Conservation (phyloP, 1,140 invertebrate genomes). For the Calliphora vicina region DNA sequence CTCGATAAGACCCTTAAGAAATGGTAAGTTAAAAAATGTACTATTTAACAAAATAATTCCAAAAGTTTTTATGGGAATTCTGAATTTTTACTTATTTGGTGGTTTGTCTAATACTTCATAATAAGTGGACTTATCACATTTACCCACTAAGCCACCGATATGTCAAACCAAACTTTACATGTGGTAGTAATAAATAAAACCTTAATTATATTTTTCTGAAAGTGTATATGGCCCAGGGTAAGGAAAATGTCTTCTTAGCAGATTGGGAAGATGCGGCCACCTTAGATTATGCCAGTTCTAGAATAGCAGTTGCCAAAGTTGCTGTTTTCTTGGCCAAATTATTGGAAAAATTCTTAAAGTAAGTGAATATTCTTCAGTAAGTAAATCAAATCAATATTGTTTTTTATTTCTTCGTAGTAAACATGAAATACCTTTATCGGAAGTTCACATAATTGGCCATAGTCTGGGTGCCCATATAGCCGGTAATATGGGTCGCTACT, state of each 20-base stretch:
- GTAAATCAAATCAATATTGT: too few relatives aligned
- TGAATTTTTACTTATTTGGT: too few relatives aligned
- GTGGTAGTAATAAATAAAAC: too few relatives aligned
- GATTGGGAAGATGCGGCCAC: slow-evolving; percentile 56
- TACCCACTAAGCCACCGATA: too few relatives aligned
- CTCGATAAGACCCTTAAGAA: slow-evolving; percentile 52
- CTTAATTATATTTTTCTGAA: background rate
- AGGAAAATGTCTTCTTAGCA: slow-evolving; percentile 48
- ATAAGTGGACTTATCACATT: too few relatives aligned
- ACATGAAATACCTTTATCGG: slow-evolving; percentile 51
- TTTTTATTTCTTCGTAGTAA: slow-evolving; percentile 28
- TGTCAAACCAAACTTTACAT: background rate
- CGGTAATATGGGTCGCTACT: slow-evolving; percentile 67
- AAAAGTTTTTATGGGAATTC: too few relatives aligned
- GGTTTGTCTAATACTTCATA: too few relatives aligned
- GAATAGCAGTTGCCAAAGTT: slow-evolving; percentile 46
- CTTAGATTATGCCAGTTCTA: slow-evolving; percentile 51
- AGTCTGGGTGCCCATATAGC: slow-evolving; percentile 70
- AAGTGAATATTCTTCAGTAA: too few relatives aligned
- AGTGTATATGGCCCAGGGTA: slow-evolving; percentile 55
- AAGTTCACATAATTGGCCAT: slow-evolving; percentile 69
- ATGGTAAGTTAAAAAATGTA: slow-evolving; percentile 51
- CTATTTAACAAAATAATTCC: too few relatives aligned
- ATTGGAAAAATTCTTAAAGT: slow-evolving; percentile 48
- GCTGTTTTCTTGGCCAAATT: slow-evolving; percentile 42